A percentile compares a stretch with the other conserved stretches of the same genome.
phyloP scores from a whole-genome alignment of 2,113 vertebrate genomes.

The Arothron firmamentum region DNA sequence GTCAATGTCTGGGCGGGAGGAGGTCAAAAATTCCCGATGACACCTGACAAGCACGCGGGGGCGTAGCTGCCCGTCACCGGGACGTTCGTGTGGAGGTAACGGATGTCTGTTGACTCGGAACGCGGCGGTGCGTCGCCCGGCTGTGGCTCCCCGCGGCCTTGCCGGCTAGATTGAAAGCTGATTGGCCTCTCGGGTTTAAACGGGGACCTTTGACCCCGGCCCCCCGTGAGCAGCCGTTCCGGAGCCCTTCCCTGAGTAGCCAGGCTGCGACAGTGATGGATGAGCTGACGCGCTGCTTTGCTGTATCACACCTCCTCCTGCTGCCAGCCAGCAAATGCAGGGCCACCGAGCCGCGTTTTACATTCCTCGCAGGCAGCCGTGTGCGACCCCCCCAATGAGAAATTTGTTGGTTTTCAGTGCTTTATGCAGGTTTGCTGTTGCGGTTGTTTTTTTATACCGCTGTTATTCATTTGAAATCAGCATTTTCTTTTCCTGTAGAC shows the following conservation, averaged over 20 bases:
- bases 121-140: constrained; percentile 53
- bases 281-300: constrained; percentile 40
- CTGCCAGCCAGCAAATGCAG: constrained; percentile 20
- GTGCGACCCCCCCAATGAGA: constrained; percentile 16
- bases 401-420: no score
- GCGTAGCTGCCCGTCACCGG: constrained; percentile 53
- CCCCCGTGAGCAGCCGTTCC: constrained; percentile 44
- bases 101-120: constrained; percentile 48
- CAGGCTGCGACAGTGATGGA: constrained; percentile 63
- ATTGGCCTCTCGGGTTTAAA: constrained; percentile 60
- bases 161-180: constrained; percentile 63
- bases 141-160: constrained; percentile 54
- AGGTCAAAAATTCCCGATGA: constrained; percentile 37
- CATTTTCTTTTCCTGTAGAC: neutral
- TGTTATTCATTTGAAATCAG: no score
- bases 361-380: constrained; percentile 11
- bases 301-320: constrained; percentile 45
- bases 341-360: constrained; percentile 11
- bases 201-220: constrained; percentile 56
- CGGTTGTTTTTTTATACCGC: no score
- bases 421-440: no score
- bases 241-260: constrained; percentile 37
- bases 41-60: constrained; percentile 35
- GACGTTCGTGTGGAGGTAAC: constrained; percentile 42
- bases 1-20: constrained; percentile 32